Conservation (phyloP, 2,113 vertebrate genomes). For the Melanocharis versteri region DNA sequence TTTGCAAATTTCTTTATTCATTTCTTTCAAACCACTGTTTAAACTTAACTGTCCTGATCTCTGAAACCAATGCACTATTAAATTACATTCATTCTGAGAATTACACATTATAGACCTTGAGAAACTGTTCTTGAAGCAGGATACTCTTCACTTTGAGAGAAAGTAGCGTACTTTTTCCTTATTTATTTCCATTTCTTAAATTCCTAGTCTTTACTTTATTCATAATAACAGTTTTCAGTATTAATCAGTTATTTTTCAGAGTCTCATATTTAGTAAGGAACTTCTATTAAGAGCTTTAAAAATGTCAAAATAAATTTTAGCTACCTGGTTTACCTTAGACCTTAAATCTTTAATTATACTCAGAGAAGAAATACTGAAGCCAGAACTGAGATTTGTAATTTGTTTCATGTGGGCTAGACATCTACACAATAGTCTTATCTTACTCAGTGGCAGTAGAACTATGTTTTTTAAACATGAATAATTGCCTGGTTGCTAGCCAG, state of each 20-base stretch:
- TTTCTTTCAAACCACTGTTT: neutral
- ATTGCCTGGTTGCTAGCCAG: neutral
- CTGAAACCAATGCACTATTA: neutral
- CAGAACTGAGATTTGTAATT: neutral
- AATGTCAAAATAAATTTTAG: neutral
- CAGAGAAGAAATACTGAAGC: neutral
- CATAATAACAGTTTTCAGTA: neutral
- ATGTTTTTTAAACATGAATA: neutral
- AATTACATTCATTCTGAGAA: neutral
- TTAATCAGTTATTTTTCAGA: neutral
- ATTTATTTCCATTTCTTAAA: neutral
- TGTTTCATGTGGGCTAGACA: neutral
- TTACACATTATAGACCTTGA: neutral
- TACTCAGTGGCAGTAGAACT: neutral
- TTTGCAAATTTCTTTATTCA: neutral
- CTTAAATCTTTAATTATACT: neutral
- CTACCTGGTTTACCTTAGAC: neutral
- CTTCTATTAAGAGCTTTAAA: neutral
- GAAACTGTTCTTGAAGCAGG: neutral
- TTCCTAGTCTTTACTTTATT: neutral
- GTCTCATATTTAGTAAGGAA: neutral
- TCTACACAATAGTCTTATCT: neutral
- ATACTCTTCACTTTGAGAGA: neutral
- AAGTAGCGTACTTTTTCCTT: neutral
- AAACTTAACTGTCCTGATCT: neutral